Base-by-base conservation (phyloP, 2,113 vertebrate species). In the Mus spicilegus region DNA sequence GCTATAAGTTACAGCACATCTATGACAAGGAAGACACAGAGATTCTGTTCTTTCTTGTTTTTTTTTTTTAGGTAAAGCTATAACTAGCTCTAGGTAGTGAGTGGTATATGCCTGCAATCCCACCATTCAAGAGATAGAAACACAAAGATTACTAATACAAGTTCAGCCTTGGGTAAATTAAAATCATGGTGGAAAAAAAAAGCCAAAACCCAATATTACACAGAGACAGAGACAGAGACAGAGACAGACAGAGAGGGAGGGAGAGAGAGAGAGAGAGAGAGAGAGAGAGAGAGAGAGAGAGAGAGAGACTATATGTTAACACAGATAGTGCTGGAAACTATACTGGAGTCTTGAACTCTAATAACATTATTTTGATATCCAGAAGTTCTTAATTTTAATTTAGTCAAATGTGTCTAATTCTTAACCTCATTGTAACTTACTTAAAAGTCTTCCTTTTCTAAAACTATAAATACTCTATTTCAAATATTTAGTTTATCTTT, bases 401-500 rank as follows among this genome's bases (percentile, higher is more conserved):
- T 84, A 28, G 30, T 67, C 11, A 80, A 81, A 85, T n/a, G 65
- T 92, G 42, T 51, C 49, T 19, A 28, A 22, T 85, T 92, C 61
- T 72, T 56, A 30, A 95, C 4, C 1, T 88, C 9, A 86, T 85
- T 88, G 49, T 88, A 42, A 92, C 49, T 63, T 51, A 30, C 49
- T 91, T 90, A 93, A 97, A 19, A 94, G 1, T 3, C 1, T 95
- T 89, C 13, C 22, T 96, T 94, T 61, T 16, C 28, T 7, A 54
- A 95, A 88, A 2, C 46, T 89, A 87, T 8, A 80, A n/a, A 72
- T 3, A 39, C 58, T 67, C 26, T 39, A 14, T 94, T 73, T 28
- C 26, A 89, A 88, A 49, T 86, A 75, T 49, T 87, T 90, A 85
- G 24, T 54, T 95, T 95, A 33, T 14, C 78, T 97, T 88, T 92